Conservation (phyloP, 2,113 vertebrate species). For the Engystomops pustulosus region DNA sequence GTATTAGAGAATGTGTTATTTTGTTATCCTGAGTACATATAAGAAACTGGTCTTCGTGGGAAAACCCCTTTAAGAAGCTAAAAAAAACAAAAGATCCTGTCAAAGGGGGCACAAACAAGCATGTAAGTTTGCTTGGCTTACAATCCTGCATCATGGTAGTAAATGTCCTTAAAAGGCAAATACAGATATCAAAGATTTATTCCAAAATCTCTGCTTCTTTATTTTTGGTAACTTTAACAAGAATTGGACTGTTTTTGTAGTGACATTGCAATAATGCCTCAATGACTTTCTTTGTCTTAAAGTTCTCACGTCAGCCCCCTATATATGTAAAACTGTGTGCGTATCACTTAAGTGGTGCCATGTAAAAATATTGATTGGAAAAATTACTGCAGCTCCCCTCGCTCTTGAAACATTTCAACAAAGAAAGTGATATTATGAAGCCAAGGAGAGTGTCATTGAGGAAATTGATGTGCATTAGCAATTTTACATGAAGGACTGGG, state of each 20-base stretch:
- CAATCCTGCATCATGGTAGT: too few species aligned
- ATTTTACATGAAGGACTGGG: constrained; percentile 47
- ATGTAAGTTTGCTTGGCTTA: too few species aligned
- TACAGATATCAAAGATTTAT: too few species aligned
- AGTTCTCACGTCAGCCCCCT: constrained; percentile 33
- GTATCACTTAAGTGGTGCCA: constrained; percentile 54
- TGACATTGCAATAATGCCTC: constrained; percentile 40
- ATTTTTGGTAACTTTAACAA: background rate
- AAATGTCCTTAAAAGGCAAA: too few species aligned
- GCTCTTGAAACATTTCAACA: constrained; percentile 54
- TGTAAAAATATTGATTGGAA: constrained; percentile 58
- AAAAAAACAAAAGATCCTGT: too few species aligned
- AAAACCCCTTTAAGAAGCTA: too few species aligned
- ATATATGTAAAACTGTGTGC: constrained; percentile 48
- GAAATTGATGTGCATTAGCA: constrained; percentile 58
- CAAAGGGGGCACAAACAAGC: too few species aligned
- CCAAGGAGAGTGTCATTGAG: constrained; percentile 57
- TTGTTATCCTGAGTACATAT: too few species aligned
- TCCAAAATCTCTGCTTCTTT: too few species aligned
- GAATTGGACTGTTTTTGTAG: background rate
- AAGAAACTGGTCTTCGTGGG: too few species aligned
- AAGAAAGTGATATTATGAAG: constrained; percentile 49
- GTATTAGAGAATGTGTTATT: too few species aligned
- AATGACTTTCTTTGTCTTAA: constrained; percentile 50
- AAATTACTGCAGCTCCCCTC: constrained; percentile 55